Evolutionary conservation across 53 echinoderm and acorn worm species (phyloP).

Genomic region (Echinarachnius parma): DNA sequence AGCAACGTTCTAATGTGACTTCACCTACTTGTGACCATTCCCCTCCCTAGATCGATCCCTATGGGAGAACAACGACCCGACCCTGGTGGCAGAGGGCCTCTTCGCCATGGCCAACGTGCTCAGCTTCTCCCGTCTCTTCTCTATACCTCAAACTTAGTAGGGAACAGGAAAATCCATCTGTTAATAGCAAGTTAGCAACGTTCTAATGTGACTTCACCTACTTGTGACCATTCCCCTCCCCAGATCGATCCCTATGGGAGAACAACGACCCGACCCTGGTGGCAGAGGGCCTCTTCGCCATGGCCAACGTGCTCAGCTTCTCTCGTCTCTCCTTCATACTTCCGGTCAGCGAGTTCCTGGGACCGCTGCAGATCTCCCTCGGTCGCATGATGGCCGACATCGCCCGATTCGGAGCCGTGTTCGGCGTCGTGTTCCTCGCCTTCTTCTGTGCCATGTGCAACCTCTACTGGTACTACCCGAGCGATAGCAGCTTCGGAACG

Average conservation of each 20-base stretch:
- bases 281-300: conserved; percentile 55
- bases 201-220: no score
- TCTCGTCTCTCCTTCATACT: conserved; percentile 55
- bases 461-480: conserved; percentile 61
- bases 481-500: conserved; percentile 60
- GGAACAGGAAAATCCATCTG: no score
- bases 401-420: conserved; percentile 47
- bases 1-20: no score
- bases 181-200: no score
- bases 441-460: conserved; percentile 79
- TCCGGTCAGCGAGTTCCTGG: conserved; percentile 61
- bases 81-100: conserved; percentile 51
- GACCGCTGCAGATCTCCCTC: conserved; percentile 67
- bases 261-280: conserved; percentile 49
- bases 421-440: conserved; percentile 63
- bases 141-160: no score
- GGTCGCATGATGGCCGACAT: conserved; percentile 61
- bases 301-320: conserved; percentile 65
- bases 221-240: no score
- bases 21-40: no score
- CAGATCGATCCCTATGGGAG: conserved; percentile 44
- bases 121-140: conserved; percentile 52
- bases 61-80: conserved; percentile 47
- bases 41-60: conserved; percentile 44
- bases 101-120: conserved; percentile 67